phyloP scores from a whole-genome alignment of 2,888 invertebrate genomes.

The Macrosiphum euphorbiae region DNA sequence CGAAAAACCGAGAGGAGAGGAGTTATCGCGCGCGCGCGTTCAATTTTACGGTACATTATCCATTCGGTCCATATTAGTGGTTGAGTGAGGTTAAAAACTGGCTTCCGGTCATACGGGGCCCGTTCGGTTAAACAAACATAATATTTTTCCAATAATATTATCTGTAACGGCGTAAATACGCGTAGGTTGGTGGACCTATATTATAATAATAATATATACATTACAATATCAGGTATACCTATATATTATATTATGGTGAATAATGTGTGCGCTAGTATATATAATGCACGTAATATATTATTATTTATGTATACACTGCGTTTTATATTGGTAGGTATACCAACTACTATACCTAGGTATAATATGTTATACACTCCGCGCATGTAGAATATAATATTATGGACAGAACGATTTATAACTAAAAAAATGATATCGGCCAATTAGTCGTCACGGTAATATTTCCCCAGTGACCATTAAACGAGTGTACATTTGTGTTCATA shows the following conservation, averaged over 20 bases:
- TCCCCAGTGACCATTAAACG: not conserved
- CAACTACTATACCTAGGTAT: not conserved
- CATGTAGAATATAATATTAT: not conserved
- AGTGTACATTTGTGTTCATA: not conserved
- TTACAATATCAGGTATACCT: not conserved
- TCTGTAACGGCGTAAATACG: conserved; percentile 12
- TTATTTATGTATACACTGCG: not conserved
- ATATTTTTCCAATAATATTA: conserved; percentile 37
- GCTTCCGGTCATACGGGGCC: conserved; percentile 48
- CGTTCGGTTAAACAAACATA: conserved; percentile 42
- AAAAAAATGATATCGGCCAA: not conserved
- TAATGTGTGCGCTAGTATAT: not conserved
- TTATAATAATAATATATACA: too few species aligned
- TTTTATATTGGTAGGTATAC: not conserved
- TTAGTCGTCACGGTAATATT: conserved; percentile 30
- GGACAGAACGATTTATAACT: not conserved
- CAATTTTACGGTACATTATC: conserved; percentile 61
- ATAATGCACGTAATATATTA: not conserved
- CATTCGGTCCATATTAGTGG: conserved; percentile 44
- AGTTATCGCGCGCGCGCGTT: conserved; percentile 38
- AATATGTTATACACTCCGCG: not conserved
- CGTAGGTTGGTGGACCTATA: not conserved
- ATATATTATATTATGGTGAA: not conserved
- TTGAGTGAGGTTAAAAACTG: conserved; percentile 43
- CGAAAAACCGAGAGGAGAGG: not conserved